Evolutionary conservation across 2,797 vertebrate genomes (phyloP), one percentile per base, ranked within the genome.

Genomic region (Acomys russatus): DNA sequence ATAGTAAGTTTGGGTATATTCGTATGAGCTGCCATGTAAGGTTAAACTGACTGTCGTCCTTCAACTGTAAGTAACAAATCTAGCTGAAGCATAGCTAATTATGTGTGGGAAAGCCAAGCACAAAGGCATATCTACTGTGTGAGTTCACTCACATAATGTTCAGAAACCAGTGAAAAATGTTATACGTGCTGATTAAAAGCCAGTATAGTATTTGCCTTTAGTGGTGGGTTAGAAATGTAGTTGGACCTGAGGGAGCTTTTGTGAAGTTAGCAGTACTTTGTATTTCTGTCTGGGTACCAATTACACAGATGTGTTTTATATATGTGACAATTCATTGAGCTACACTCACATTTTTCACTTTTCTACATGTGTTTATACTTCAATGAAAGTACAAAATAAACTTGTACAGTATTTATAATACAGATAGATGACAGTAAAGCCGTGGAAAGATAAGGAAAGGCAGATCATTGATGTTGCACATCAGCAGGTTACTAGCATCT

Each of bases 121-220:
- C 25, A 91, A 35, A 49, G 77, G 44, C 44, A 15, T 71, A n/a
- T 86, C 35, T 54, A 54, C 84, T 54, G 64, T 80, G 20, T 70
- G 30, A 70, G 70, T 85, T 70, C 30, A 70, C 54, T 70, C 20
- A n/a, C 54, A 70, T 23, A 70, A 54, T 54, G 30, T 73, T 83
- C 25, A 14, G 66, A 95, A 73, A 73, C 28, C 18, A 9, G 54
- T 73, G 33, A 88, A 88, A 87, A 88, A 87, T 83, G 35, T 77
- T 86, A 28, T 49, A 33, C 70, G 20, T 91, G 30, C 78, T 93
- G n/a, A 44, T 89, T 93, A 88, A 96, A 95, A 85, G 44, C n/a
- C 83, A 79, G 35, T 56, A 66, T 90, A 44, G 17, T 49, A 6
- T 84, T 94, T n/a, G 38, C 66, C n/a, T 15, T 93, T 88, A 79